A percentile compares a stretch with the other conserved stretches of the same genome.
Conservation (phyloP, 2,797 vertebrate genomes). For the Aulostomus chinensis region DNA sequence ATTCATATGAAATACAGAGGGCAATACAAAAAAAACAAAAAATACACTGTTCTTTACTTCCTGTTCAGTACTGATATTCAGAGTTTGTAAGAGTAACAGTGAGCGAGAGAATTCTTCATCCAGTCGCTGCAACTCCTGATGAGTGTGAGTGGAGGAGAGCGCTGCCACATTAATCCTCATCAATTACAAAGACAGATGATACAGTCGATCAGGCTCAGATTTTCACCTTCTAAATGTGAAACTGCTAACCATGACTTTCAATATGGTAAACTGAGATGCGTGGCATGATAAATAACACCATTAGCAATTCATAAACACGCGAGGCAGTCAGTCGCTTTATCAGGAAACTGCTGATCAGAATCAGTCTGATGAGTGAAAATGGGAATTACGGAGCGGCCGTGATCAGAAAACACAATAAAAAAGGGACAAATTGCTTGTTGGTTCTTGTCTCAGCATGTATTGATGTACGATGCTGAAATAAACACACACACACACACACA, state of each 20-base stretch:
- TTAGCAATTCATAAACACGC: constrained; percentile 66
- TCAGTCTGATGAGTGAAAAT: constrained; percentile 16
- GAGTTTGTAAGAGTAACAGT: too few species aligned
- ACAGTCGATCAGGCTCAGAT: constrained; percentile 35
- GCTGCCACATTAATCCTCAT: constrained; percentile 45
- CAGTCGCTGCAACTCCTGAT: too few species aligned
- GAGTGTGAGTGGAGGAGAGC: constrained; percentile 17
- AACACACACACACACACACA: too few species aligned
- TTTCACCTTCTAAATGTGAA: constrained; percentile 58
- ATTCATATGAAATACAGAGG: too few species aligned
- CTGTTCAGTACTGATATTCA: too few species aligned
- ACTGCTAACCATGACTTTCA: constrained; percentile 49
- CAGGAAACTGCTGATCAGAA: constrained; percentile 52
- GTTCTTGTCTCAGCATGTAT: too few species aligned
- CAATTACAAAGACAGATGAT: constrained; percentile 54
- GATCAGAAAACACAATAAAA: constrained; percentile 27
- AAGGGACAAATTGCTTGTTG: background rate
- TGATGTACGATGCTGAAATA: too few species aligned
- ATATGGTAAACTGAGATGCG: constrained; percentile 32
- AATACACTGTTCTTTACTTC: too few species aligned
- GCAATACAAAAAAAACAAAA: too few species aligned
- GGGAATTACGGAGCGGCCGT: constrained; percentile 21
- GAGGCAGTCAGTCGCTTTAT: constrained; percentile 39
- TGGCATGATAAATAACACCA: constrained; percentile 47
- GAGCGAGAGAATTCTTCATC: too few species aligned